A percentile compares a stretch with the other conserved stretches of the same genome.
These are phyloP conservation scores for Augochlora pura DNA, from an alignment of 1,140 invertebrate species.

Conservation along the genomic window DNA sequence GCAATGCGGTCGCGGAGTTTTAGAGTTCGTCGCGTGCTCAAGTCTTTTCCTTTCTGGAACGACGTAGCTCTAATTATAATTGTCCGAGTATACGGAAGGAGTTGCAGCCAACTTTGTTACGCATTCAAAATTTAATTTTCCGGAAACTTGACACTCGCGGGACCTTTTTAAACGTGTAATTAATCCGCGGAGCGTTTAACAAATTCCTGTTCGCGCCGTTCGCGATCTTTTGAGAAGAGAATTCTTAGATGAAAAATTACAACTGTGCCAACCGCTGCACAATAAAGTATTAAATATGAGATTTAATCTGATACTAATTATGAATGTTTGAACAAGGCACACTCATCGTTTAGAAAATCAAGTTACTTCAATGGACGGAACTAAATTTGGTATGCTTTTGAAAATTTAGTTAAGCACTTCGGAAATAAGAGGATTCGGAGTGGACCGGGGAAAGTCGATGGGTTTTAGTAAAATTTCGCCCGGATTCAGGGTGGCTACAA, in stretches of 20 bases:
- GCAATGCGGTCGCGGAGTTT: too few relatives aligned
- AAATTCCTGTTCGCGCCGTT: background rate
- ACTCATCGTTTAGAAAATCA: background rate
- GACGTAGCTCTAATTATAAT: background rate
- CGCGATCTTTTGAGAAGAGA: background rate
- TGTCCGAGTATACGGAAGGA: conserved; percentile 1
- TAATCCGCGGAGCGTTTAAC: background rate
- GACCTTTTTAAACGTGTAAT: background rate
- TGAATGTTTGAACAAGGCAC: too few relatives aligned
- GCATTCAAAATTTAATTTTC: conserved; percentile 14
- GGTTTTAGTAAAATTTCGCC: background rate
- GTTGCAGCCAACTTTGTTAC: background rate
- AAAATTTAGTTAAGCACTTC: conserved; percentile 3
- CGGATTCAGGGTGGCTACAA: background rate
- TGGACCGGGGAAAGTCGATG: background rate
- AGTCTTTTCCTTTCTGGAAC: background rate
- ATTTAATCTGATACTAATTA: too few relatives aligned
- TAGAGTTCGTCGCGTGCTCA: background rate
- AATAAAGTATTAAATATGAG: too few relatives aligned
- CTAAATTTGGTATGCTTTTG: background rate
- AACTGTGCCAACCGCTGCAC: too few relatives aligned
- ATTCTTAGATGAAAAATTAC: too few relatives aligned
- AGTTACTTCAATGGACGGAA: background rate
- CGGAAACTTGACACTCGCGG: background rate
- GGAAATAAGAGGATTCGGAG: background rate